A percentile compares a stretch with the other conserved stretches of the same genome.
These are phyloP conservation scores for Allolobophora icterica DNA, from an alignment of 2,888 invertebrate genomes.

Conservation along the genomic window DNA sequence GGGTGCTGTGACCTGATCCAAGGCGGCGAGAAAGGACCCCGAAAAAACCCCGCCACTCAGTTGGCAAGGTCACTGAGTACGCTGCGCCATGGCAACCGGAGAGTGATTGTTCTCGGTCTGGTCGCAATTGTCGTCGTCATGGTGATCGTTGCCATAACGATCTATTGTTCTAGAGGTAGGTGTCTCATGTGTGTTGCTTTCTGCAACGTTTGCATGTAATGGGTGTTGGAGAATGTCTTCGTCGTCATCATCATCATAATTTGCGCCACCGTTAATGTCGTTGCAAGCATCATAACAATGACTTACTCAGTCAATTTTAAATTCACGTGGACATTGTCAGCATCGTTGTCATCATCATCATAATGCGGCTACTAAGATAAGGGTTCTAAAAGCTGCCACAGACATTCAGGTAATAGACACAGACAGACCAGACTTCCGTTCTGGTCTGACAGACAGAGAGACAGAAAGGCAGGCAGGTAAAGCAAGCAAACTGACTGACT, in stretches of 20 bases:
- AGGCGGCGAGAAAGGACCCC: not conserved
- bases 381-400: too few relatives aligned
- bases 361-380: too few relatives aligned
- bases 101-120: not conserved
- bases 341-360: too few relatives aligned
- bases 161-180: not conserved
- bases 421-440: too few relatives aligned
- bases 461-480: too few relatives aligned
- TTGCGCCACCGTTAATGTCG: too few relatives aligned
- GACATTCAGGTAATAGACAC: too few relatives aligned
- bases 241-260: not conserved
- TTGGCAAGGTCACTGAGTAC: not conserved
- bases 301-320: too few relatives aligned
- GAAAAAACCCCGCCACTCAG: not conserved
- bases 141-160: constrained; percentile 13
- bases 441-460: too few relatives aligned
- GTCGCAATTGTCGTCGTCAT: not conserved
- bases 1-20: not conserved
- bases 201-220: too few relatives aligned
- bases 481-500: too few relatives aligned
- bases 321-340: too few relatives aligned
- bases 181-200: not conserved
- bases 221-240: not conserved
- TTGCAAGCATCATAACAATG: not conserved
- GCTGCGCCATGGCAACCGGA: not conserved